Evolutionary conservation across 2,888 invertebrate genomes (phyloP), one percentile per base, ranked within the genome.

Genomic region (Dryocosmus kuriphilus): DNA sequence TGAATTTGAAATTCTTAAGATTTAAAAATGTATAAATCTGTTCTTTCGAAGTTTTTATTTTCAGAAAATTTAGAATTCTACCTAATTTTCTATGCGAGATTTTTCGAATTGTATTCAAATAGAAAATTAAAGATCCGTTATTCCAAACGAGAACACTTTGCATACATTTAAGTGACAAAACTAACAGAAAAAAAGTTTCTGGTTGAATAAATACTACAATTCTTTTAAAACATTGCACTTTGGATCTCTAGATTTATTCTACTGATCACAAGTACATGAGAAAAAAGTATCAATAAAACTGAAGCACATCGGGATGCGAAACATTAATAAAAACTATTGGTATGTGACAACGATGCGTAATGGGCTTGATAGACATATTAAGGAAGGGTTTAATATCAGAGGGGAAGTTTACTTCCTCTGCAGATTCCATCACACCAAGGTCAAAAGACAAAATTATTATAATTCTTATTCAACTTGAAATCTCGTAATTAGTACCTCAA

Each of bases 351-450:
- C 79, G 57, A 77, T 60, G 73, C 32, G 81, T 81, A 80, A 82
- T 81, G 74, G 78, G 80, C 79, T 77, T 78, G 80, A 81, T 82
- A 74, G 81, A 35, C 75, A 63, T 82, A 79, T 76, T 78, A 83
- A 80, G 77, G 65, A 76, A 78, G 81, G 78, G 74, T 77, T 82
- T 78, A 74, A 79, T 11, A 77, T 60, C 76, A 76, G 75, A 78
- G 81, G 82, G 84, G 79, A 80, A 82, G 80, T 83, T 81, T 80
- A 75, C 63, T 78, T 80, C 79, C 81, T 79, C 77, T 78, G 80
- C 79, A 80, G 81, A 83, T 79, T 82, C 81, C 77, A 81, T 79
- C 78, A 75, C 80, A 78, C 82, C 84, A 85, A 85, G 85, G 85
- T 85, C 82, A 83, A 81, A 77, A 83, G 78, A 65, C 80, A 82